These are phyloP conservation scores for Caenorhabditis sp. DNA, from an alignment of 2,888 invertebrate genomes.

Conservation along the genomic window DNA sequence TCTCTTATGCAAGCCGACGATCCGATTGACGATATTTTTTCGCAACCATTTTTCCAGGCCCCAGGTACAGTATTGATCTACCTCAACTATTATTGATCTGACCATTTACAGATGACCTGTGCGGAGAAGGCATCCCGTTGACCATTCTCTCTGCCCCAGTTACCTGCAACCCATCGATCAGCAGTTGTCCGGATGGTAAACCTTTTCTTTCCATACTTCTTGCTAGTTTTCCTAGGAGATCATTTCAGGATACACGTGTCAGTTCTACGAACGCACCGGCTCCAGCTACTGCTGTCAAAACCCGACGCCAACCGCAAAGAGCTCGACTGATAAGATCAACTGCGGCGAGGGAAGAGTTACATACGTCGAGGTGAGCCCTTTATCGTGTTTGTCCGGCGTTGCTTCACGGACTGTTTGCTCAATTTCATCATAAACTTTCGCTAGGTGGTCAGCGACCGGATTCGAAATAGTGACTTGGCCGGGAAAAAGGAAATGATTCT, in stretches of 20 bases:
- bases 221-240: not conserved
- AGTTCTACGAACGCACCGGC: constrained; percentile 76
- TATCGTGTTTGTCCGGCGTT: constrained; percentile 20
- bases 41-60: constrained; percentile 77
- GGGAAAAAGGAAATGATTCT: constrained; percentile 36
- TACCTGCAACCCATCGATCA: constrained; percentile 76
- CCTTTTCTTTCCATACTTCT: too few species aligned
- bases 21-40: constrained; percentile 69
- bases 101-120: constrained; percentile 73
- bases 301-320: constrained; percentile 53
- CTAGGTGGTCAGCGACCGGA: constrained; percentile 52
- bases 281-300: constrained; percentile 78
- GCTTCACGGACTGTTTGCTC: constrained; percentile 30
- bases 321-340: constrained; percentile 56
- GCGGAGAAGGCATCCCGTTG: constrained; percentile 75
- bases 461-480: constrained; percentile 20
- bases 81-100: not conserved
- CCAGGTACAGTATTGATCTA: constrained; percentile 62
- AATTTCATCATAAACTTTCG: constrained; percentile 50
- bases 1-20: constrained; percentile 57
- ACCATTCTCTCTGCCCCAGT: constrained; percentile 77
- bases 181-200: constrained; percentile 78
- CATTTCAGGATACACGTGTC: constrained; percentile 74
- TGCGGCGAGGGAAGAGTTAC: constrained; percentile 76
- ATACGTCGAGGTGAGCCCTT: constrained; percentile 68